Conservation (phyloP, 2,888 invertebrate species). For the Cryptocephalus moraei region DNA sequence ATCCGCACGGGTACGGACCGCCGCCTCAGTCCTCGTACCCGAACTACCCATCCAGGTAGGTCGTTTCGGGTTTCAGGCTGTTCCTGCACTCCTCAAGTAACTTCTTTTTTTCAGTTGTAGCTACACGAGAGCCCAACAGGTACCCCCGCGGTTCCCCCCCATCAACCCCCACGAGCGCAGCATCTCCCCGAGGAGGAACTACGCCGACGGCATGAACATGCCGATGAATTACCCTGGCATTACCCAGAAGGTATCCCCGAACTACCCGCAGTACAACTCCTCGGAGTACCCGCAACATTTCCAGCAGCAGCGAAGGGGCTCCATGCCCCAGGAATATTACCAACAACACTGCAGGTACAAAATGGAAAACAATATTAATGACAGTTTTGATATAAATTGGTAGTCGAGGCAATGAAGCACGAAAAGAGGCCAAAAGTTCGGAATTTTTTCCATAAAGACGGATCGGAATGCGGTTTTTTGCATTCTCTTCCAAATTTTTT, state of each 20-base stretch:
- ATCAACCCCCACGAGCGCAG: conserved; percentile 23
- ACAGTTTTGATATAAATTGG: too few relatives aligned
- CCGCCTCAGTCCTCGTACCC: conserved; percentile 8
- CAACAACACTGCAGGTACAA: conserved; percentile 15
- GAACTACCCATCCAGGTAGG: conserved; percentile 9
- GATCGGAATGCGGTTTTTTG: too few relatives aligned
- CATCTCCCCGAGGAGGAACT: conserved; percentile 26
- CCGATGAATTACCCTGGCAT: conserved; percentile 21
- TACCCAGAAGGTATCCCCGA: conserved; percentile 24
- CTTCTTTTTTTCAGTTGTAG: conserved; percentile 7
- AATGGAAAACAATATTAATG: neutral
- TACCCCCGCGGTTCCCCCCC: conserved; percentile 15
- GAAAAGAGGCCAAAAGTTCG: too few relatives aligned
- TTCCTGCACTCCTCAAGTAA: neutral
- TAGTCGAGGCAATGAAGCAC: neutral
- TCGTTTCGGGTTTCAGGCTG: neutral
- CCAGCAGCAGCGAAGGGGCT: conserved; percentile 21
- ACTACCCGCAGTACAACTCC: conserved; percentile 21
- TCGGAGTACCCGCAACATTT: conserved; percentile 30
- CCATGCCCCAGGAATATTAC: conserved; percentile 19
- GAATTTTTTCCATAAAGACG: too few relatives aligned
- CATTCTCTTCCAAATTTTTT: too few relatives aligned
- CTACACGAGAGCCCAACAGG: conserved; percentile 9
- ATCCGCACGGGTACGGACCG: conserved; percentile 11
- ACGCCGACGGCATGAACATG: conserved; percentile 21